phyloP scores from a whole-genome alignment of 2,113 vertebrate species.

The Coptodon bakossiorum region DNA sequence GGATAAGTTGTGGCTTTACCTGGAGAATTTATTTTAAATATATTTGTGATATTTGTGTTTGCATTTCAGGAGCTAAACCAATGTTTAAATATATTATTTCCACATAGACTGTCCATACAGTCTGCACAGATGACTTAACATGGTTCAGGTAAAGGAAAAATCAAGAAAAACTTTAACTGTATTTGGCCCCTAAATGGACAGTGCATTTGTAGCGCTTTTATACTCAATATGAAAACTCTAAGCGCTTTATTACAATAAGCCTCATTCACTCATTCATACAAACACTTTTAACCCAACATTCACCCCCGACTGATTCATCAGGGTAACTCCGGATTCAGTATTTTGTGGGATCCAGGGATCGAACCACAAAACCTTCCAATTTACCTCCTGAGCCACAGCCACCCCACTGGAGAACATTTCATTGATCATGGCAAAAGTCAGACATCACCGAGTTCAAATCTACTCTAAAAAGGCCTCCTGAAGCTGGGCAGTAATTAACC shows the following conservation, averaged over 20 bases:
- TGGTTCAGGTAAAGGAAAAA: not conserved
- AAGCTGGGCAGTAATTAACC: not conserved
- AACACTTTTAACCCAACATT: not conserved
- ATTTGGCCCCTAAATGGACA: not conserved
- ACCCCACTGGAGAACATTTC: not conserved
- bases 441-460: not conserved
- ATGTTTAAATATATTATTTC: not conserved
- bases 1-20: not conserved
- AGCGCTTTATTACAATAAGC: not conserved
- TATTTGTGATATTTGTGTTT: fast-evolving
- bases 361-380: not conserved
- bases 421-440: not conserved
- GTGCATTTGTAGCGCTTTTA: fast-evolving
- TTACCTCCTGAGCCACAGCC: not conserved
- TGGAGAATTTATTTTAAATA: not conserved
- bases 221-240: not conserved
- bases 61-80: fast-evolving
- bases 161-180: not conserved
- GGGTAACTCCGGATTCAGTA: not conserved
- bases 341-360: not conserved
- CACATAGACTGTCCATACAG: not conserved
- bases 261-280: not conserved
- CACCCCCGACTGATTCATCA: not conserved
- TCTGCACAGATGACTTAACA: not conserved
- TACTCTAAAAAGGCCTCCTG: not conserved